A percentile compares a stretch with the other conserved stretches of the same genome.
These are phyloP conservation scores for Malacoctenus gilli DNA, from an alignment of 2,797 vertebrate species.

Conservation along the genomic window DNA sequence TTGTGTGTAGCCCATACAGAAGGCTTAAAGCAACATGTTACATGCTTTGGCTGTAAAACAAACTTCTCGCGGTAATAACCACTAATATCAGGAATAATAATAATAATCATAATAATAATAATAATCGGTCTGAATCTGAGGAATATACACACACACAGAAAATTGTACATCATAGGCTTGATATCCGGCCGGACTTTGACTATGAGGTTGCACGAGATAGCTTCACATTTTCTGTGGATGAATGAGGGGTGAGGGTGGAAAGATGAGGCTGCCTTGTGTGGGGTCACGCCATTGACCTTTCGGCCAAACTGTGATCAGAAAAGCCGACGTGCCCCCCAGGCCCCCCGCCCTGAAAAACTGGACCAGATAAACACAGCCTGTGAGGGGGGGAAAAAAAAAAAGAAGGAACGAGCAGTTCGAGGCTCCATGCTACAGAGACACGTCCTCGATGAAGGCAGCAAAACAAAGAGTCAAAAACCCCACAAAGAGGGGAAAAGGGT, in stretches of 20 bases:
- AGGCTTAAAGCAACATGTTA: conserved; percentile 91
- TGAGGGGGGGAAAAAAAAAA: background rate
- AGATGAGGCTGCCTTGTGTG: conserved; percentile 2
- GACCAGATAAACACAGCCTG: background rate
- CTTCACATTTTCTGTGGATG: conserved; percentile 84
- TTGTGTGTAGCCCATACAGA: conserved; percentile 83
- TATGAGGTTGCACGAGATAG: conserved; percentile 65
- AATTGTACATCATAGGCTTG: conserved; percentile 83
- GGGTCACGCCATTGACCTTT: no score
- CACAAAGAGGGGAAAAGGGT: no score
- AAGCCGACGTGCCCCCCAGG: no score
- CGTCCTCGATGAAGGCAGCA: conserved; percentile 49
- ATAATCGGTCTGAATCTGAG: conserved; percentile 80
- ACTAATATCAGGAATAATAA: no score
- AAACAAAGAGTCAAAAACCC: conserved; percentile 17
- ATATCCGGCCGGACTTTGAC: conserved; percentile 61
- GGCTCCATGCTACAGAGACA: conserved; percentile 39
- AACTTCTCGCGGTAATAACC: conserved; percentile 73
- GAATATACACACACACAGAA: conserved; percentile 88
- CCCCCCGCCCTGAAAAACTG: no score
- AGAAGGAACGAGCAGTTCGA: conserved; percentile 8
- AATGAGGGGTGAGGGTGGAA: conserved; percentile 4
- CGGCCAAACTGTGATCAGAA: no score
- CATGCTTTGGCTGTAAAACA: conserved; percentile 94
- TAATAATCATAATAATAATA: conserved; percentile 55